These are phyloP conservation scores for Phortica variegata DNA, from an alignment of 1,140 invertebrate genomes.

Conservation along the genomic window DNA sequence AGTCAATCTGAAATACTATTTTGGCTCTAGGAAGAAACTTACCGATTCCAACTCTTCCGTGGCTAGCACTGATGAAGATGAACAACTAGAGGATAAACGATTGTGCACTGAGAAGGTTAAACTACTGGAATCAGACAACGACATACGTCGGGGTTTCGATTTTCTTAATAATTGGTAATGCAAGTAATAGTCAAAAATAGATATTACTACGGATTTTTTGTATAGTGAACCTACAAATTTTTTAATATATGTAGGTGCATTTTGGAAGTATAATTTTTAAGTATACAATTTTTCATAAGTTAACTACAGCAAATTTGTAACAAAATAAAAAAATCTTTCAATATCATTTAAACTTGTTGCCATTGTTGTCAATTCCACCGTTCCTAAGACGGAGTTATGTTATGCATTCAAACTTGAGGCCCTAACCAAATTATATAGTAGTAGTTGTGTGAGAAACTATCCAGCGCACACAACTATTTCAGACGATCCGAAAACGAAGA, in stretches of 20 bases:
- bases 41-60: constrained; percentile 19
- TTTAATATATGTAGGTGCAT: constrained; percentile 7
- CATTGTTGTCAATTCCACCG: no score
- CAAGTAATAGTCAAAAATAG: constrained; percentile 1
- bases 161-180: constrained; percentile 50
- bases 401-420: no score
- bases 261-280: constrained; percentile 2
- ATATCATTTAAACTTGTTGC: not conserved
- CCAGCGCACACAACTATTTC: no score
- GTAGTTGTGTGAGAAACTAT: no score
- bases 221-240: constrained; percentile 1
- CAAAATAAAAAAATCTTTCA: not conserved
- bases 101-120: constrained; percentile 12
- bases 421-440: no score
- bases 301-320: not conserved
- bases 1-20: constrained; percentile 8
- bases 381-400: no score
- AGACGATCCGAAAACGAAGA: no score
- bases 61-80: constrained; percentile 23
- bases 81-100: constrained; percentile 18
- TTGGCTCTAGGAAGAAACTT: constrained; percentile 11
- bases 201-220: not conserved
- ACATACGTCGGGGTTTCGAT: constrained; percentile 48
- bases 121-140: constrained; percentile 25
- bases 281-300: constrained; percentile 1